Percentiles rank a stretch among this genome's conserved stretches.
Evolutionary conservation across 2,113 vertebrate genomes (phyloP).

Genomic region (Macaca mulatta): DNA sequence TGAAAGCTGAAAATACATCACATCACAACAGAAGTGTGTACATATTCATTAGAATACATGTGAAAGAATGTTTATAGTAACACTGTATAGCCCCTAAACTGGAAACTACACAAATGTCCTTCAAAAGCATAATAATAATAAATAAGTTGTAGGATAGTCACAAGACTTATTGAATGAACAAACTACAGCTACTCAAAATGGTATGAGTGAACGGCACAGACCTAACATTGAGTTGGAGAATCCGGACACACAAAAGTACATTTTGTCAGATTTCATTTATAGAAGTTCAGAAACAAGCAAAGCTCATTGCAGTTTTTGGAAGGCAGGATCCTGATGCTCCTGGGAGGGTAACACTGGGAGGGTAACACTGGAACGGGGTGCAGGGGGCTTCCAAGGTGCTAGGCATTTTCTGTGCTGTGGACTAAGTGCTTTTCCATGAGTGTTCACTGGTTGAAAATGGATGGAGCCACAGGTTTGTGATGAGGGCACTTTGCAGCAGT

Average conservation of each 20-base stretch:
- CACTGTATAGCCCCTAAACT: too few species aligned
- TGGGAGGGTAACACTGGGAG: background rate
- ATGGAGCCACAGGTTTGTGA: background rate
- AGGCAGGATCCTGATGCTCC: background rate
- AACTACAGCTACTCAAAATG: background rate
- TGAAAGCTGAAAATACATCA: too few species aligned
- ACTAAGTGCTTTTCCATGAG: background rate
- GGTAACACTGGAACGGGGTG: too few species aligned
- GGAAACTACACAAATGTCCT: too few species aligned
- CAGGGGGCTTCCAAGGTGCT: background rate
- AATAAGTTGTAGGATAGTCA: too few species aligned
- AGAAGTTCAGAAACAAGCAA: background rate
- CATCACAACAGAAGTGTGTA: background rate
- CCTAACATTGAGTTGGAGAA: background rate
- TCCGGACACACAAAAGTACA: background rate
- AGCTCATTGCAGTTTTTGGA: background rate
- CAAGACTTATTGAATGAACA: background rate
- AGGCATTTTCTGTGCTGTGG: background rate
- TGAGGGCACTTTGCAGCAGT: background rate
- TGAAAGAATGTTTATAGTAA: too few species aligned
- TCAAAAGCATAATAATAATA: background rate
- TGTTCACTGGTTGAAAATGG: background rate
- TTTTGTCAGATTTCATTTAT: background rate
- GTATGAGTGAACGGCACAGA: background rate
- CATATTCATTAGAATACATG: fast-evolving